Evolutionary conservation across 2,888 invertebrate genomes (phyloP), one percentile per base, ranked within the genome.

Genomic region (Epistrophella euchroma): DNA sequence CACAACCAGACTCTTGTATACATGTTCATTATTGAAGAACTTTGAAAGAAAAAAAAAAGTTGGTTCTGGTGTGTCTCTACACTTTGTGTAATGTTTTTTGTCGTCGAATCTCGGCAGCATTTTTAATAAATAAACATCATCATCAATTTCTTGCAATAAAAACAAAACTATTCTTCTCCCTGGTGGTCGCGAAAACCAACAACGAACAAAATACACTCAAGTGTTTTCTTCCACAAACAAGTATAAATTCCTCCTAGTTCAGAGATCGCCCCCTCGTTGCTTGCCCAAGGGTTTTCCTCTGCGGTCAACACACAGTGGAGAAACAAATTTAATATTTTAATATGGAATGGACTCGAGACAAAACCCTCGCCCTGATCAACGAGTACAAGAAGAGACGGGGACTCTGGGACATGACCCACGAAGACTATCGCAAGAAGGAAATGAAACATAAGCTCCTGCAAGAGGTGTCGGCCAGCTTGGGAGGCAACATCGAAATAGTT

Each of bases 271-370:
- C 52, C 43, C 43, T 45, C n/a, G 50, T 28, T 50, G 47, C 37
- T 43, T 35, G 19, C 28, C 13, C 78, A 25, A 32, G 9, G 32
- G 40, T 15, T 37, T n/a, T 32, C 45, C 25, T 19, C 7, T 32
- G 32, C 6, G 4, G 55, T 19, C 7, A 37, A 60, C 17, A 43
- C 32, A 32, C 4, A 68, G 2, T 4, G 13, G 0, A 2, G 4
- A 22, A 37, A 58, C 19, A 19, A 35, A 58, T 0, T 13, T 2
- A 17, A 37, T 19, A 58, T 76, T n/a, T 43, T 89, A 89, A 89
- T 88, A 92, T 92, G 92, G 92, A 92, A 89, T 92, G 92, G 92
- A 92, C 92, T 22, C 89, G 92, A 58, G 92, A 92, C 77, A 92
- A 92, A 88, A 92, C 92, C 9, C 88, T 92, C 75, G 87, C 89